Evolutionary conservation across 2,888 invertebrate species (phyloP).

Genomic region (Metacarcinus magister): DNA sequence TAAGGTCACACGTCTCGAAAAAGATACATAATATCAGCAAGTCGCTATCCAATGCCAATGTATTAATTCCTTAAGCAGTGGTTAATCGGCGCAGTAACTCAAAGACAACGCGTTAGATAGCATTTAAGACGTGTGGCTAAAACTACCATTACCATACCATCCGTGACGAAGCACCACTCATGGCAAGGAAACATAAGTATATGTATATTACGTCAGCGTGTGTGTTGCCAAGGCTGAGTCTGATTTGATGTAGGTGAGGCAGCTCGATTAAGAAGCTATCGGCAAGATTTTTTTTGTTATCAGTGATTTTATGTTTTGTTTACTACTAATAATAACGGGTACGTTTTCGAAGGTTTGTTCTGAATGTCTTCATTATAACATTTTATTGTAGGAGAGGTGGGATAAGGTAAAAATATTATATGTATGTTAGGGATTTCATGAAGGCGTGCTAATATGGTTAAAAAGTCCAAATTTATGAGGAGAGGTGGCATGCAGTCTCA

Average conservation of each 20-base stretch:
- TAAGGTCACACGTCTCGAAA: not conserved
- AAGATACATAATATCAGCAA: not conserved
- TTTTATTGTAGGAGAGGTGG: not conserved
- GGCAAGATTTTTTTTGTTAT: not conserved
- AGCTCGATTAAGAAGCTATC: not conserved
- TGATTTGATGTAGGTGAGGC: not conserved
- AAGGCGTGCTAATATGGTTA: not conserved
- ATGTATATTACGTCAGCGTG: not conserved
- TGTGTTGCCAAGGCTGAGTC: slow-evolving; percentile 20
- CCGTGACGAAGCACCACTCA: not conserved
- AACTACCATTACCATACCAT: not conserved
- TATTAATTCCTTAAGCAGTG: not conserved
- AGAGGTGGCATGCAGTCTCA: not conserved
- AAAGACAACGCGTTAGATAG: not conserved
- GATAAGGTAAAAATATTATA: not conserved
- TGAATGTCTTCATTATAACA: not conserved
- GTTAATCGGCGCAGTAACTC: not conserved
- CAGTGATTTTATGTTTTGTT: not conserved
- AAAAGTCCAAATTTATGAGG: not conserved
- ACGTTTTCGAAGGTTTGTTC: not conserved
- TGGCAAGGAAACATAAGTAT: not conserved
- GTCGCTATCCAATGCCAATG: not conserved
- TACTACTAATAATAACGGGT: not conserved
- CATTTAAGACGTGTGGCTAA: not conserved
- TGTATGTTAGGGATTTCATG: not conserved